A percentile compares a stretch with the other conserved stretches of the same genome.
These are phyloP conservation scores for Himalopsyche phryganea DNA, from an alignment of 1,140 invertebrate genomes.

Conservation along the genomic window DNA sequence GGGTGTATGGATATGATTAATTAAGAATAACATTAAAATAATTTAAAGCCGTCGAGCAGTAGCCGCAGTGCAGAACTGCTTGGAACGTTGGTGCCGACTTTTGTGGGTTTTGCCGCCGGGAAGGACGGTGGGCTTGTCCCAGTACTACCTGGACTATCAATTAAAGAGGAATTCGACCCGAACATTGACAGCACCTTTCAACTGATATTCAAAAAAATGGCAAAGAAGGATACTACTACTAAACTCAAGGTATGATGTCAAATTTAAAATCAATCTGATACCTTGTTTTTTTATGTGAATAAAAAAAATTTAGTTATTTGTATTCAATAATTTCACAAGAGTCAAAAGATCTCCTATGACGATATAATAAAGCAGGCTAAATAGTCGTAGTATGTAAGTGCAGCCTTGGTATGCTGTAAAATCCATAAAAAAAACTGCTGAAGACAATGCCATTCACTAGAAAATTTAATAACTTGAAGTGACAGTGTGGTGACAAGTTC, in stretches of 20 bases:
- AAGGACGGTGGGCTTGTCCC: constrained; percentile 60
- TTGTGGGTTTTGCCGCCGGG: constrained; percentile 65
- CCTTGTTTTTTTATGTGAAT: too few relatives aligned
- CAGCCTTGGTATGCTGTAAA: too few relatives aligned
- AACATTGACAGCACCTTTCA: constrained; percentile 61
- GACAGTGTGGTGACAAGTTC: too few relatives aligned
- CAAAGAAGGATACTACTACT: constrained; percentile 82
- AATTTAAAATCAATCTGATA: too few relatives aligned
- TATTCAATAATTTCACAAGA: too few relatives aligned
- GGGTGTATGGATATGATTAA: too few relatives aligned
- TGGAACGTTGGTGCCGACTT: constrained; percentile 56
- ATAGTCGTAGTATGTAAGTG: too few relatives aligned
- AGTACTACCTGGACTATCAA: constrained; percentile 53
- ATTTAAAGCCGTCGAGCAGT: constrained; percentile 74
- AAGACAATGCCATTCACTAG: too few relatives aligned
- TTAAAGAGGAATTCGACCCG: constrained; percentile 55
- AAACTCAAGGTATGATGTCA: constrained; percentile 69
- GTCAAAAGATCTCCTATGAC: too few relatives aligned
- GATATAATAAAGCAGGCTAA: too few relatives aligned
- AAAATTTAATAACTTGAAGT: too few relatives aligned
- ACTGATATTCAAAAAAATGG: constrained; percentile 69
- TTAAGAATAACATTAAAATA: constrained; percentile 10
- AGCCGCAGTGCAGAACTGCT: constrained; percentile 74
- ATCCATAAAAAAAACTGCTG: too few relatives aligned
- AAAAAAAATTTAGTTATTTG: neutral